Conservation (phyloP, 2,888 invertebrate genomes). For the Hirtodrosophila histrioides region DNA sequence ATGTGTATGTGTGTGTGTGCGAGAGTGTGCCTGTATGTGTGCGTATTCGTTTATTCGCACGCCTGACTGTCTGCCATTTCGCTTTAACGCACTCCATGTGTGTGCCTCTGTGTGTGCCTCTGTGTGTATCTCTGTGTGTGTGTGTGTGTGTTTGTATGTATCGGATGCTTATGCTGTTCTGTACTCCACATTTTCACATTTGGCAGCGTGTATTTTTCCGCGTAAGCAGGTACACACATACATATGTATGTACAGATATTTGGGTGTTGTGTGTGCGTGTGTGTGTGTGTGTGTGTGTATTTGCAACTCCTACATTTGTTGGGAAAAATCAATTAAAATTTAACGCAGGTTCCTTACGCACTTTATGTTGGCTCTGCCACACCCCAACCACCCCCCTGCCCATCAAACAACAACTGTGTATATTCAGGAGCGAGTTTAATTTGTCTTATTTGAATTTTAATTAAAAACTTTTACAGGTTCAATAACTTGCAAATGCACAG, state of each 20-base stretch:
- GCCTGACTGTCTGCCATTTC: constrained; percentile 73
- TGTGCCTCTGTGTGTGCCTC: constrained; percentile 16
- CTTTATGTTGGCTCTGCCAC: constrained; percentile 18
- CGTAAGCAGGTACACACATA: constrained; percentile 48
- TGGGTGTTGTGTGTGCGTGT: constrained; percentile 6
- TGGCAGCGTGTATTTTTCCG: constrained; percentile 60
- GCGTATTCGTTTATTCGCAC: constrained; percentile 59
- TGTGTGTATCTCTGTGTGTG: constrained; percentile 33
- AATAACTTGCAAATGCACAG: constrained; percentile 59
- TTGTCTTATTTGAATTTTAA: constrained; percentile 76
- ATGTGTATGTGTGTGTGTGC: constrained; percentile 18
- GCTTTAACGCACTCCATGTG: constrained; percentile 40
- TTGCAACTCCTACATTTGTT: constrained; percentile 51
- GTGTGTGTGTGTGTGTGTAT: constrained; percentile 13
- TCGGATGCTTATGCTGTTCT: constrained; percentile 50
- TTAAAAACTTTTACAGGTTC: constrained; percentile 76
- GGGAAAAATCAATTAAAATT: constrained; percentile 80
- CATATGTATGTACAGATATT: constrained; percentile 9
- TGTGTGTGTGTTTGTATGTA: constrained; percentile 30
- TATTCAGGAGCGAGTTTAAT: constrained; percentile 51
- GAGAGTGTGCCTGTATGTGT: constrained; percentile 11
- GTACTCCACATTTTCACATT: constrained; percentile 65
- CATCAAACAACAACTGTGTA: not conserved
- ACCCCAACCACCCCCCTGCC: constrained; percentile 4
- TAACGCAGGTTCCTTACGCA: constrained; percentile 59